Conservation (phyloP, 2,888 invertebrate genomes). For the Thyatira batis region DNA sequence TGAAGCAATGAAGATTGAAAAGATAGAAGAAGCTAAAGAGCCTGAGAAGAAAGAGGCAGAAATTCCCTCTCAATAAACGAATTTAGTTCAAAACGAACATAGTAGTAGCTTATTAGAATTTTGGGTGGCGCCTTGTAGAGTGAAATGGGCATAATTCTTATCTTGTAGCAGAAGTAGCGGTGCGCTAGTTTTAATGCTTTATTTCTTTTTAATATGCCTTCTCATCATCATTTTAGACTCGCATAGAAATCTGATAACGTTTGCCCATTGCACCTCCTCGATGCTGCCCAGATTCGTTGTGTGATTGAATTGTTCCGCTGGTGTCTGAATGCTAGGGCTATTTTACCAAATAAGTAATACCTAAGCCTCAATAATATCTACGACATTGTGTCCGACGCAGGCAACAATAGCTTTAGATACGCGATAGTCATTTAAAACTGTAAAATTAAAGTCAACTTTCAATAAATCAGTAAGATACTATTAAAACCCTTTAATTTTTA, state of each 20-base stretch:
- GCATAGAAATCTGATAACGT: neutral
- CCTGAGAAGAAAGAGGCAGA: constrained; percentile 20
- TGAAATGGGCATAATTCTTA: constrained; percentile 1
- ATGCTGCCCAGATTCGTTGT: constrained; percentile 10
- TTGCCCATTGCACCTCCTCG: neutral
- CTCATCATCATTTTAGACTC: neutral
- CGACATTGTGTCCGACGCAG: constrained; percentile 17
- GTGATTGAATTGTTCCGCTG: constrained; percentile 12
- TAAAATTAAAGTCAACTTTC: constrained; percentile 50
- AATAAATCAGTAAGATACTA: constrained; percentile 40
- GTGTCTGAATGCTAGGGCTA: constrained; percentile 48
- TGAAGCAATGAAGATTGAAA: constrained; percentile 34
- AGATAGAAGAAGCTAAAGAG: constrained; percentile 29
- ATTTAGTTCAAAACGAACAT: constrained; percentile 9
- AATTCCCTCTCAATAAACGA: constrained; percentile 12
- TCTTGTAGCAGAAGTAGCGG: neutral
- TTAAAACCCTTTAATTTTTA: too few relatives aligned
- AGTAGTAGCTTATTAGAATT: constrained; percentile 11
- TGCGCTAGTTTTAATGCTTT: neutral
- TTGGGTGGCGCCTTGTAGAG: constrained; percentile 3
- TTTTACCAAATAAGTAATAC: constrained; percentile 71
- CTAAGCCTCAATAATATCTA: constrained; percentile 26
- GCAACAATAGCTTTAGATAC: constrained; percentile 47
- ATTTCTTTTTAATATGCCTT: neutral
- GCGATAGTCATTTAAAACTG: constrained; percentile 61